phyloP scores from a whole-genome alignment of 2,888 invertebrate species.

The Parelbella ahira region DNA sequence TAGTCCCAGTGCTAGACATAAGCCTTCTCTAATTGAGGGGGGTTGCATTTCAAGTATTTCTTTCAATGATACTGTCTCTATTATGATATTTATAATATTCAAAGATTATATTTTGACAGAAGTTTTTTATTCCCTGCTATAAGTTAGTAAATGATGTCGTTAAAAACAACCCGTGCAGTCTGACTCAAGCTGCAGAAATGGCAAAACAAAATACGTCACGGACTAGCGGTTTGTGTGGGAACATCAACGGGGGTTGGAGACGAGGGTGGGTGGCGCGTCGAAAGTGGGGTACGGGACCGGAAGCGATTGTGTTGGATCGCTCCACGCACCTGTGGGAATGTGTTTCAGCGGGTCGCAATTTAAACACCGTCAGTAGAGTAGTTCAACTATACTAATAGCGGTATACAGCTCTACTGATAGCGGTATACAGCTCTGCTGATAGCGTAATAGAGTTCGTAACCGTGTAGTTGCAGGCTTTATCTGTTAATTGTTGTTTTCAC shows the following conservation, averaged over 20 bases:
- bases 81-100: too few species aligned
- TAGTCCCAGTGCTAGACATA: too few species aligned
- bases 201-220: constrained; percentile 68
- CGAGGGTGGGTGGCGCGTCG: constrained; percentile 34
- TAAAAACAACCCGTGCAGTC: constrained; percentile 37
- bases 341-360: constrained; percentile 19
- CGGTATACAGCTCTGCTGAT: constrained; percentile 28
- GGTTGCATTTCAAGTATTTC: too few species aligned
- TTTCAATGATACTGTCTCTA: too few species aligned
- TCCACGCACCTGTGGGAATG: constrained; percentile 73
- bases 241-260: constrained; percentile 42
- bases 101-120: too few species aligned
- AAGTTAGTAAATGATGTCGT: background rate
- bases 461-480: constrained; percentile 41
- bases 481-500: constrained; percentile 36
- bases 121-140: too few species aligned
- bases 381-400: too few species aligned
- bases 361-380: constrained; percentile 28
- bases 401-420: constrained; percentile 34
- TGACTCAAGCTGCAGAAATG: constrained; percentile 46
- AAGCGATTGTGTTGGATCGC: constrained; percentile 68
- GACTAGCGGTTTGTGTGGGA: constrained; percentile 66
- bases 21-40: too few species aligned
- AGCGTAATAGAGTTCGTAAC: constrained; percentile 37
- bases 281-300: constrained; percentile 70